Evolutionary conservation across 2,113 vertebrate genomes (phyloP).

Genomic region (Limnothrissa miodon): DNA sequence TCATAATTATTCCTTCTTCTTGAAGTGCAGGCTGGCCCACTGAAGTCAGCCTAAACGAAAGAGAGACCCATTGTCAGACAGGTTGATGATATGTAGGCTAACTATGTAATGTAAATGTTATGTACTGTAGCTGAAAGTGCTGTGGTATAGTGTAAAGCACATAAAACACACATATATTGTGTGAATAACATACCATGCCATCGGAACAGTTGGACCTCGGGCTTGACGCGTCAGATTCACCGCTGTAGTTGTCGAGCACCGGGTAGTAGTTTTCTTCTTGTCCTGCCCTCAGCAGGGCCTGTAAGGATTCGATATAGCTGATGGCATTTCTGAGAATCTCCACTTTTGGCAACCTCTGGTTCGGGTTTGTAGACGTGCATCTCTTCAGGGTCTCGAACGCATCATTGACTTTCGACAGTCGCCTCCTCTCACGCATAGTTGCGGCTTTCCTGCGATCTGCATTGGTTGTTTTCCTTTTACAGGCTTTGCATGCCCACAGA

Average conservation of each 20-base stretch:
- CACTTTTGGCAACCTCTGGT: slow-evolving; percentile 95
- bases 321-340: slow-evolving; percentile 98
- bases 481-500: slow-evolving; percentile 97
- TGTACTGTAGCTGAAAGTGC: no score
- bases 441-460: slow-evolving; percentile 93
- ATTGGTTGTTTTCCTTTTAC: slow-evolving; percentile 96
- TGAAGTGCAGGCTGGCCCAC: slow-evolving; percentile 75
- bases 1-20: slow-evolving; percentile 81
- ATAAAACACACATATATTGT: not conserved
- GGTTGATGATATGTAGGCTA: not conserved
- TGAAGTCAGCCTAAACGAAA: slow-evolving; percentile 84
- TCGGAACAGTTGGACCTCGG: slow-evolving; percentile 95
- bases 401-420: slow-evolving; percentile 95
- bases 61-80: not conserved
- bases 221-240: slow-evolving; percentile 93
- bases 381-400: slow-evolving; percentile 96
- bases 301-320: slow-evolving; percentile 95
- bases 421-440: slow-evolving; percentile 90
- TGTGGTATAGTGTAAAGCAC: not conserved
- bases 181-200: slow-evolving; percentile 84
- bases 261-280: slow-evolving; percentile 85
- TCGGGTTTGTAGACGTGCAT: slow-evolving; percentile 92
- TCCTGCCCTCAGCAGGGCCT: slow-evolving; percentile 83
- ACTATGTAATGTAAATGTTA: not conserved
- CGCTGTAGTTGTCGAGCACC: slow-evolving; percentile 88